Evolutionary conservation across 2,113 vertebrate species (phyloP).

Genomic region (Calypte anna): DNA sequence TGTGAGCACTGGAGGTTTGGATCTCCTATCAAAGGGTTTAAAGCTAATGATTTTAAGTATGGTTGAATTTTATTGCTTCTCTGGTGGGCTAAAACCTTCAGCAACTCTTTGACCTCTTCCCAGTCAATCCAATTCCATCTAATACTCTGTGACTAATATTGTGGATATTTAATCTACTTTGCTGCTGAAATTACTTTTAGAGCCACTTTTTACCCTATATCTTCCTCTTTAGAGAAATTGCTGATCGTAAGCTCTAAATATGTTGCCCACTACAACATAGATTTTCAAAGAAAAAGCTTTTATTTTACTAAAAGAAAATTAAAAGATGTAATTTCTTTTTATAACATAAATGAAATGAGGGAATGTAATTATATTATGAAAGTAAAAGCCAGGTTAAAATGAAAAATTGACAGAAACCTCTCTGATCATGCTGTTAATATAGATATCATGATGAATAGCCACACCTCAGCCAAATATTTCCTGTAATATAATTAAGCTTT

Average conservation of each 20-base stretch:
- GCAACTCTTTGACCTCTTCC: conserved; percentile 78
- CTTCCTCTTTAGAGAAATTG: conserved; percentile 76
- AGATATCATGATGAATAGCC: conserved; percentile 34
- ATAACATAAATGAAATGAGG: conserved; percentile 32
- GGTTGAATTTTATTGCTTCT: conserved; percentile 81
- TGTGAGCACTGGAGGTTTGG: conserved; percentile 69
- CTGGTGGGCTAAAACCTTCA: conserved; percentile 79
- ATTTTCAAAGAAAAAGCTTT: conserved; percentile 51
- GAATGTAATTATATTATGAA: conserved; percentile 56
- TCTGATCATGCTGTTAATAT: conserved; percentile 38
- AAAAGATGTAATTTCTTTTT: conserved; percentile 64
- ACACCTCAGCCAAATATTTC: conserved; percentile 62
- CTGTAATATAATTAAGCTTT: conserved; percentile 47
- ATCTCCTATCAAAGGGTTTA: conserved; percentile 83
- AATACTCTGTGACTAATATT: conserved; percentile 85
- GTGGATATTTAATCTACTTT: conserved; percentile 84
- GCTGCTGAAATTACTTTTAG: conserved; percentile 80
- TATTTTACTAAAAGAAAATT: conserved; percentile 61
- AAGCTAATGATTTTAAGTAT: conserved; percentile 85
- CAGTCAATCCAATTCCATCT: conserved; percentile 81
- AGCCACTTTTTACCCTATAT: conserved; percentile 74
- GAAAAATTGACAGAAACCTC: conserved; percentile 45
- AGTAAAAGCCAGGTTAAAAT: conserved; percentile 63
- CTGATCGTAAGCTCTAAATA: conserved; percentile 76
- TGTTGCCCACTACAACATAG: conserved; percentile 49